Conservation (phyloP, 2,797 vertebrate genomes). For the Hypotaenidia philippensis region DNA sequence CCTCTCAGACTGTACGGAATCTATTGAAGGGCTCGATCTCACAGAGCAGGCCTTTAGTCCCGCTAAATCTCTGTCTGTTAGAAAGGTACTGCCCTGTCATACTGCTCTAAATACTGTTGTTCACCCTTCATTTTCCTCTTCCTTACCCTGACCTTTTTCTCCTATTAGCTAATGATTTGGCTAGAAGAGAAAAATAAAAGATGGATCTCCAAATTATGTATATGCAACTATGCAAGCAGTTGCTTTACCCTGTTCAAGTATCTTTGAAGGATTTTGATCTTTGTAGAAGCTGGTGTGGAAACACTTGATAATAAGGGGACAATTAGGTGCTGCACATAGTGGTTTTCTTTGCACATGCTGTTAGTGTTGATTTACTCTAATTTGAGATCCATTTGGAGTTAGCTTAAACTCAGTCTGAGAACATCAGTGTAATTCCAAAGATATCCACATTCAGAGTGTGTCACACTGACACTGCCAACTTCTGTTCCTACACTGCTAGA, state of each 20-base stretch:
- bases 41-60: slow-evolving; percentile 97
- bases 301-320: not conserved
- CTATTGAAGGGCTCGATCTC: slow-evolving; percentile 97
- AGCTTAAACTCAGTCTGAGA: not conserved
- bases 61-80: slow-evolving; percentile 92
- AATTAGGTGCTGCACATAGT: not conserved
- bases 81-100: slow-evolving; percentile 93
- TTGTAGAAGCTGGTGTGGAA: not conserved
- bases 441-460: not conserved
- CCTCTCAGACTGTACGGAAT: slow-evolving; percentile 99
- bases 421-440: slow-evolving; percentile 12
- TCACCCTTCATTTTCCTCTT: slow-evolving; percentile 52
- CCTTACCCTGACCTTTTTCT: not conserved
- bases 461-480: not conserved
- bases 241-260: not conserved
- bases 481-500: not conserved
- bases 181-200: not conserved
- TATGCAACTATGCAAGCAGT: not conserved
- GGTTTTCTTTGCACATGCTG: not conserved
- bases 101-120: slow-evolving; percentile 59
- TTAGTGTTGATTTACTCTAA: not conserved
- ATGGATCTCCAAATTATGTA: not conserved
- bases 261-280: not conserved
- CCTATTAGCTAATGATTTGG: slow-evolving; percentile 10
- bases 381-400: slow-evolving; percentile 31